phyloP scores from a whole-genome alignment of 2,888 invertebrate genomes.

The Dryobota labecula region DNA sequence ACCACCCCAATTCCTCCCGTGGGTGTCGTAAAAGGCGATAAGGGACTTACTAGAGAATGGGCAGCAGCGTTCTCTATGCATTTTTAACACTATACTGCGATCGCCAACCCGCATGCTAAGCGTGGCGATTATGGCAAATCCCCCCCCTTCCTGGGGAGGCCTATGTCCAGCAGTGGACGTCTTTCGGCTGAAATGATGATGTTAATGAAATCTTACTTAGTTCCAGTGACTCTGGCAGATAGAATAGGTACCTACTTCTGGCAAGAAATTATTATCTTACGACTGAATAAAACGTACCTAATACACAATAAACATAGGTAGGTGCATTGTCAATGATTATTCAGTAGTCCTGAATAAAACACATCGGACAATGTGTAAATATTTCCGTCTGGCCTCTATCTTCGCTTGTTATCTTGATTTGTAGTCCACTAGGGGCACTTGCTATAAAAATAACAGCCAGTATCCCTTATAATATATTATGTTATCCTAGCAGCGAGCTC shows the following conservation, averaged over 20 bases:
- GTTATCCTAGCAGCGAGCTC: conserved; percentile 74
- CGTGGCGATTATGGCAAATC: no score
- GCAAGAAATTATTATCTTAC: background rate
- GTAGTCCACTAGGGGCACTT: conserved; percentile 82
- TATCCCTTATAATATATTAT: conserved; percentile 79
- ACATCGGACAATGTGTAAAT: conserved; percentile 77
- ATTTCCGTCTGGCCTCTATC: conserved; percentile 79
- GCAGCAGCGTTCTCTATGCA: no score
- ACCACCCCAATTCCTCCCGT: no score
- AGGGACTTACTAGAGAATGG: no score
- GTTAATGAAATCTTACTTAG: no score
- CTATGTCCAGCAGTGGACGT: no score
- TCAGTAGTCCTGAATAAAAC: conserved; percentile 68
- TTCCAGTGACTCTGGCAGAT: background rate
- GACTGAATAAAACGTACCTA: background rate
- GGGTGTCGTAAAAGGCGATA: no score
- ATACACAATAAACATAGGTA: background rate
- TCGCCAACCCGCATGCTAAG: no score
- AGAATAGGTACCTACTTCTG: background rate
- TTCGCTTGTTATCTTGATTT: conserved; percentile 87
- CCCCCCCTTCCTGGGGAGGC: no score
- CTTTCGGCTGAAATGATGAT: no score
- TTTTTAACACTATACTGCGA: no score
- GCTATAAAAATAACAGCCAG: conserved; percentile 84
- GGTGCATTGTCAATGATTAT: conserved; percentile 50